phyloP scores from a whole-genome alignment of 2,113 vertebrate genomes.

The Syngnathus scovelli region DNA sequence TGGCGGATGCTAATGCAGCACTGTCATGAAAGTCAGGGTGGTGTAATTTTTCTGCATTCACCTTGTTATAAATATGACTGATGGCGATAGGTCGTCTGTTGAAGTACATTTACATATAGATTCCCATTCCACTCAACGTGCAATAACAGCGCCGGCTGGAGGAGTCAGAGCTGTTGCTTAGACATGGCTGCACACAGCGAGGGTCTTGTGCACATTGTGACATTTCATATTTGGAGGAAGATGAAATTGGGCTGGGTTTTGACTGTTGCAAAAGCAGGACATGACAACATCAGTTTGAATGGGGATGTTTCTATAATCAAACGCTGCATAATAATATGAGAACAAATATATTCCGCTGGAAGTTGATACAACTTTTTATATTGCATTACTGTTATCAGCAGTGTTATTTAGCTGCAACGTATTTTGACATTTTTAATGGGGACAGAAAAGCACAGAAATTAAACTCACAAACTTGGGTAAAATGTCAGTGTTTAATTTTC shows the following conservation, averaged over 20 bases:
- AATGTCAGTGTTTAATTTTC: background rate
- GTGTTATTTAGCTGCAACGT: background rate
- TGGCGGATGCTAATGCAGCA: conserved; percentile 46
- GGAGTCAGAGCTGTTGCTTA: conserved; percentile 42
- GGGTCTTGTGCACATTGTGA: conserved; percentile 31
- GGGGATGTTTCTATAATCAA: conserved; percentile 35
- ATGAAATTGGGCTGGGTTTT: conserved; percentile 18
- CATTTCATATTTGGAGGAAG: conserved; percentile 44
- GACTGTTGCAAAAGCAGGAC: conserved; percentile 24
- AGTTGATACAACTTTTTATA: conserved; percentile 5
- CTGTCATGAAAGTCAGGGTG: conserved; percentile 31
- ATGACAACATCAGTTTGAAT: conserved; percentile 16
- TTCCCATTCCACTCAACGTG: conserved; percentile 65
- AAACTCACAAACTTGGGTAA: background rate
- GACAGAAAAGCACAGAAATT: background rate
- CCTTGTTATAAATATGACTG: conserved; percentile 61
- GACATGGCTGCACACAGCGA: conserved; percentile 25
- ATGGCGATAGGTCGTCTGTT: conserved; percentile 56
- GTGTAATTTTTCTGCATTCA: conserved; percentile 50
- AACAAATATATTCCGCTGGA: background rate
- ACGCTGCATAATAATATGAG: conserved; percentile 10
- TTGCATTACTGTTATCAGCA: background rate
- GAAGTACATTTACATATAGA: conserved; percentile 71
- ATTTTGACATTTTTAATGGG: background rate
- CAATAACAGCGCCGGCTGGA: conserved; percentile 52